Percentiles rank a stretch among this genome's conserved stretches.
Evolutionary conservation across 92 coral and sea anemone species (phyloP).

Genomic region (Siderastrea siderea): DNA sequence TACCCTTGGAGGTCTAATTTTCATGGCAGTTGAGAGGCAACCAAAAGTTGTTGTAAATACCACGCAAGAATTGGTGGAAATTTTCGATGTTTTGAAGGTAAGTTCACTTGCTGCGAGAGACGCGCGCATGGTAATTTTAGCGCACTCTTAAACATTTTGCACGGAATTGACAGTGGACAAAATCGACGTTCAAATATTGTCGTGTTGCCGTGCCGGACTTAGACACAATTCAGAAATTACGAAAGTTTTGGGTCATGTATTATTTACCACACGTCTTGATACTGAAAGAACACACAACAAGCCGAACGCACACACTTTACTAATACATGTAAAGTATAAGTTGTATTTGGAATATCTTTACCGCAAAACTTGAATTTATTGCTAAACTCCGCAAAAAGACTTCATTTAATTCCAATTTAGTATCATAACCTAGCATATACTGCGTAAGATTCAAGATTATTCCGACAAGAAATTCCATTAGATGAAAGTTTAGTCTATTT

Average conservation of each 20-base stretch:
- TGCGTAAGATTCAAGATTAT: not conserved
- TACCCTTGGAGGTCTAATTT: conserved; percentile 81
- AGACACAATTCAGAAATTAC: conserved; percentile 30
- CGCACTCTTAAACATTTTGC: not conserved
- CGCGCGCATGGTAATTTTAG: not conserved
- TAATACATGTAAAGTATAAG: not conserved
- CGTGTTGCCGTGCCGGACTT: not conserved
- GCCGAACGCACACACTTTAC: not conserved
- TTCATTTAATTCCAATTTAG: not conserved
- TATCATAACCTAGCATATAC: not conserved
- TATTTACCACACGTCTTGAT: conserved; percentile 23
- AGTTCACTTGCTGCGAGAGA: conserved; percentile 23
- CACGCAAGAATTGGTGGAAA: conserved; percentile 81
- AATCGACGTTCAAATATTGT: not conserved
- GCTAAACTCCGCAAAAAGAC: not conserved
- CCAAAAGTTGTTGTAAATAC: conserved; percentile 68
- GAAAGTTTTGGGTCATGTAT: conserved; percentile 27
- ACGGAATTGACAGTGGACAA: not conserved
- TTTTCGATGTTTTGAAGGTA: conserved; percentile 83
- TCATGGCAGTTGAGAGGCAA: conserved; percentile 77
- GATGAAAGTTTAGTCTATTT: not conserved
- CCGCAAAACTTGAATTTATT: not conserved
- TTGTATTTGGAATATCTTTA: not conserved
- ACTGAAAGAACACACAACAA: conserved; percentile 17
- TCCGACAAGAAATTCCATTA: conserved; percentile 40